phyloP scores from a whole-genome alignment of 1,140 invertebrate species.

The Sycophaga agraensis region DNA sequence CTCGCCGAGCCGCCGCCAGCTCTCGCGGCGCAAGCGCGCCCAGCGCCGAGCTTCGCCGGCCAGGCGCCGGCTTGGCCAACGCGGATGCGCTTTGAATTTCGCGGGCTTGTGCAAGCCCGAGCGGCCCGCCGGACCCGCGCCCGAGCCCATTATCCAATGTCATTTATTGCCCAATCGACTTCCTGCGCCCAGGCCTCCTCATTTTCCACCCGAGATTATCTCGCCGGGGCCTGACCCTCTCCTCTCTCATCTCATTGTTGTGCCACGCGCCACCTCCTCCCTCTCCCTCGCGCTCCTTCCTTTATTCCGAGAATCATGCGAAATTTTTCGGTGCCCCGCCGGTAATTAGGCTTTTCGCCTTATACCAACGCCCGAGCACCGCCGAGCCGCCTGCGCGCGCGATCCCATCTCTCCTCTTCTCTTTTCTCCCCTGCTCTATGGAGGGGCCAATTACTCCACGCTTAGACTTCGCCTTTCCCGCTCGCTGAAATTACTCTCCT shows the following conservation, averaged over 20 bases:
- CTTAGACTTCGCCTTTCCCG: too few relatives aligned
- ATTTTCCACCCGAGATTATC: neutral
- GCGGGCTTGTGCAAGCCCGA: slow-evolving; percentile 8
- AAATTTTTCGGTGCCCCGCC: too few relatives aligned
- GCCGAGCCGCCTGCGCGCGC: too few relatives aligned
- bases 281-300: neutral
- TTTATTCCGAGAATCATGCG: too few relatives aligned
- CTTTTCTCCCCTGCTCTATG: too few relatives aligned
- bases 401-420: too few relatives aligned
- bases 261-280: neutral
- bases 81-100: slow-evolving; percentile 24
- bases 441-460: too few relatives aligned
- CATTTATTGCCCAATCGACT: slow-evolving; percentile 19
- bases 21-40: neutral
- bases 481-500: too few relatives aligned
- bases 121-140: neutral
- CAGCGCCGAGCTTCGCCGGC: neutral
- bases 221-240: too few relatives aligned
- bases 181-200: neutral
- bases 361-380: too few relatives aligned
- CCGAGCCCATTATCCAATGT: slow-evolving; percentile 10
- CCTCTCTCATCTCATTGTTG: neutral
- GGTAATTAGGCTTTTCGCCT: too few relatives aligned
- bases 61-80: neutral
- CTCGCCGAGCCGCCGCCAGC: neutral